Base-by-base conservation (phyloP, 2,113 vertebrate genomes). In the Pelusios castaneus region DNA sequence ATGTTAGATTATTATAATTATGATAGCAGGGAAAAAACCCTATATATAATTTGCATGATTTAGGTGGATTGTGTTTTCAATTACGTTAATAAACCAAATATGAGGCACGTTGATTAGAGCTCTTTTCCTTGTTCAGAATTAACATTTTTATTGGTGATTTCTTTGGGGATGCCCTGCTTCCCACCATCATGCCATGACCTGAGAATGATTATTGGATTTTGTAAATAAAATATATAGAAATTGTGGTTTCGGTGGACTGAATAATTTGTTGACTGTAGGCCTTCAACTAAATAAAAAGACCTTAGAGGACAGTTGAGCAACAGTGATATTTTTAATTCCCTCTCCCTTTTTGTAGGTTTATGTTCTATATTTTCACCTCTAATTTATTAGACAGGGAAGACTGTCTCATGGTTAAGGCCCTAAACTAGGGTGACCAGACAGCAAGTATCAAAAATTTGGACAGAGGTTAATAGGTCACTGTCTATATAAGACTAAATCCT, bases 1-100 rank as follows among this genome's bases (percentile, higher is more conserved):
- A 95, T 90, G 80, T 95, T 95, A 96, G 92, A 97, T 97, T 95
- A 92, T 92, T 90, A 94, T 89, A 96, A 94, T 96, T 96, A 96
- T 77, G 86, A 97, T 87, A 89, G 89, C 73, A 91, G 80, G 92
- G 91, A 91, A 75, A 95, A 81, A 93, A 73, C 63, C 38, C 90
- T 89, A 96, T 83, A 96, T 96, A 96, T 94, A 91, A 98, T 97
- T 97, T 97, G 85, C 90, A 90, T 96, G 88, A 97, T 97, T 97
- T 97, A 95, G 89, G 84, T 87, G 89, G 95, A 89, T 49, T 92
- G 82, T 97, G 77, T 97, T 97, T 96, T 97, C 96, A 94, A 89
- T 95, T 95, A 96, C 82, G 95, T 93, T 93, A 97, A 97, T 97
- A 97, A 98, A 90, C 89, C 83, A 95, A 96, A 95, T 76, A 92